Evolutionary conservation across 2,888 invertebrate genomes (phyloP), one percentile per base, ranked within the genome.

Genomic region (Periphyllus acericola): DNA sequence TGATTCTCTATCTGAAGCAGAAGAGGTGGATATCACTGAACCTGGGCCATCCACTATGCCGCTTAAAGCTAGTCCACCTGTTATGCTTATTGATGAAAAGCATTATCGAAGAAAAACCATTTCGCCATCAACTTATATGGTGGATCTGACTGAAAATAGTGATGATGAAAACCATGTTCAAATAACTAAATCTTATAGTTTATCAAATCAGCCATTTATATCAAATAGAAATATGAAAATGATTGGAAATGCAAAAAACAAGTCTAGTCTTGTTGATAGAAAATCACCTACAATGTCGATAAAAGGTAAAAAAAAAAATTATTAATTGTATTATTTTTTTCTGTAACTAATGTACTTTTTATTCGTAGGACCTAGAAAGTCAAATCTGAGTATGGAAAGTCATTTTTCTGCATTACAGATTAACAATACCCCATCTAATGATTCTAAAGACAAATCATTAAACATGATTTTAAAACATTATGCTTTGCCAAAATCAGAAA

Each of bases 1-100:
- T 86, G 86, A 86, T n/a, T 79, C 79, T 0, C 25, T 86, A 72
- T 86, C 79, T 79, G 86, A 86, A 78, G 52, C 55, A 3, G 79
- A 86, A 72, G 86, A 86, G 29, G 85, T 79, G 17, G 85, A 86
- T 79, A 86, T 86, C 21, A 79, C 36, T 34, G 85, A 86, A 71
- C 79, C 85, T n/a, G 85, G 72, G 34, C 86, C 79, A 29, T 86
- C 86, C 3, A 79, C 71, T 36, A 25, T 79, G 21, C 86, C 86
- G 6, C 86, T 86, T 21, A 71, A 72, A 80, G 86, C 79, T n/a
- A 86, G 71, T 21, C 86, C 86, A 29, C 86, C 86, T 55, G 79
- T 86, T 29, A 79, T 68, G 66, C 79, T 86, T 17, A 46, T 46
- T 86, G 46, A 75, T 17, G 36, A 68, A 21, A 78, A 52, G 14